Evolutionary conservation across 2,113 vertebrate genomes (phyloP).

Genomic region (Oxyruncus cristatus): DNA sequence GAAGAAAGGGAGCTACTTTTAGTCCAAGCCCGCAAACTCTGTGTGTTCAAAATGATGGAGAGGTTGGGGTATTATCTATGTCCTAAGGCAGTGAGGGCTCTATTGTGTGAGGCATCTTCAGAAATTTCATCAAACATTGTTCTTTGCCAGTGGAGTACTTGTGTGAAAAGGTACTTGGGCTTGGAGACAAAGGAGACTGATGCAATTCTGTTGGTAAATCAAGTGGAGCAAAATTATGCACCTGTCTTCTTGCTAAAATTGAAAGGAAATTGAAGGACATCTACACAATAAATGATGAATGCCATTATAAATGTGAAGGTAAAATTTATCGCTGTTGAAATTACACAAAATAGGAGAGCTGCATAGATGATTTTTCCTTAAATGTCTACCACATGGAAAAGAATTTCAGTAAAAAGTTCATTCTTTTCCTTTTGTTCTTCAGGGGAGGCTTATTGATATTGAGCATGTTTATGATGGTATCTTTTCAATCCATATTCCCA

Average conservation of each 20-base stretch:
- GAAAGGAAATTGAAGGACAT: slow-evolving; percentile 5
- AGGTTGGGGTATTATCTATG: not conserved
- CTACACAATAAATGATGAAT: not conserved
- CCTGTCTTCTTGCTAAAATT: not conserved
- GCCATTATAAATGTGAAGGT: not conserved
- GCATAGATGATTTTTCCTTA: not conserved
- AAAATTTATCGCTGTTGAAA: not conserved
- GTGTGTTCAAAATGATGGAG: not conserved
- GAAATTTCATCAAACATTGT: not conserved
- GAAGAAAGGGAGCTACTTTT: not conserved
- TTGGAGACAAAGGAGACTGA: not conserved
- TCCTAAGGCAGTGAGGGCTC: not conserved
- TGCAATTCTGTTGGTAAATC: slow-evolving; percentile 42
- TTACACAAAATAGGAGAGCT: not conserved
- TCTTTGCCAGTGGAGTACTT: not conserved
- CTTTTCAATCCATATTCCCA: slow-evolving; percentile 3
- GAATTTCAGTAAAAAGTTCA: not conserved
- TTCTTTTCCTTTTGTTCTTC: not conserved
- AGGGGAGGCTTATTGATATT: not conserved
- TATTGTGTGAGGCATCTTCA: not conserved
- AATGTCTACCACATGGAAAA: not conserved
- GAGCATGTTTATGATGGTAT: not conserved
- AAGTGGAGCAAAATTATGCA: slow-evolving; percentile 11
- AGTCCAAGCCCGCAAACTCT: not conserved
- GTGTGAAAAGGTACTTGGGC: not conserved